Evolutionary conservation across 2,888 invertebrate species (phyloP).

Genomic region (Polyommatus iphigenia): DNA sequence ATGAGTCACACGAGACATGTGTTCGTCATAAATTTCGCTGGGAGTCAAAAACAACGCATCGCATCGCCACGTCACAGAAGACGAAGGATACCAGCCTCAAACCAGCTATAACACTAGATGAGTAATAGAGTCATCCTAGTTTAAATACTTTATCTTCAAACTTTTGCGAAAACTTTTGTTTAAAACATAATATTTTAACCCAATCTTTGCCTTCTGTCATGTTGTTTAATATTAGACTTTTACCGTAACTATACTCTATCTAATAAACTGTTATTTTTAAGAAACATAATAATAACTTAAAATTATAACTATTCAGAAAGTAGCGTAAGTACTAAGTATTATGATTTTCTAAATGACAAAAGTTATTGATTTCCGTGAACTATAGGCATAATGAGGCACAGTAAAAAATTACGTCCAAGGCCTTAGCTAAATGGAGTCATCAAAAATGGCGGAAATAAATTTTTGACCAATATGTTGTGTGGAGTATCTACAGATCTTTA

Average conservation of each 20-base stretch:
- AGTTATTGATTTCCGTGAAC: background rate
- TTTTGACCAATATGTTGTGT: conserved; percentile 9
- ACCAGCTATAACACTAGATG: background rate
- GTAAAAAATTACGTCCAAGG: background rate
- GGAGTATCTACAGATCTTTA: conserved; percentile 11
- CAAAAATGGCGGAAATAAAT: conserved; percentile 10
- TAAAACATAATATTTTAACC: too few relatives aligned
- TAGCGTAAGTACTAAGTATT: too few relatives aligned
- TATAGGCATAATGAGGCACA: background rate
- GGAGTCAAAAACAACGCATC: conserved; percentile 60
- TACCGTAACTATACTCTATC: too few relatives aligned
- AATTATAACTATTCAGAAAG: too few relatives aligned
- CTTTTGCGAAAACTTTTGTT: too few relatives aligned
- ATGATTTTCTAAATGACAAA: background rate
- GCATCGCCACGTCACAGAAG: conserved; percentile 52
- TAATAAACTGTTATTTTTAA: too few relatives aligned
- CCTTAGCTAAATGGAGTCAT: conserved; percentile 9
- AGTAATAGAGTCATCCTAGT: too few relatives aligned
- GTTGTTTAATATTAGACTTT: too few relatives aligned
- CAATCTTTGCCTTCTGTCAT: too few relatives aligned
- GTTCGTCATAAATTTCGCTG: conserved; percentile 59
- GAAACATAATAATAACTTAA: too few relatives aligned
- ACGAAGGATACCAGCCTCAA: conserved; percentile 36
- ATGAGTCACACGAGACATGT: conserved; percentile 61
- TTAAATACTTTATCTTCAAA: too few relatives aligned